Base-by-base conservation (phyloP, 2,888 invertebrate species). In the Stenoptilia bipunctidactyla region DNA sequence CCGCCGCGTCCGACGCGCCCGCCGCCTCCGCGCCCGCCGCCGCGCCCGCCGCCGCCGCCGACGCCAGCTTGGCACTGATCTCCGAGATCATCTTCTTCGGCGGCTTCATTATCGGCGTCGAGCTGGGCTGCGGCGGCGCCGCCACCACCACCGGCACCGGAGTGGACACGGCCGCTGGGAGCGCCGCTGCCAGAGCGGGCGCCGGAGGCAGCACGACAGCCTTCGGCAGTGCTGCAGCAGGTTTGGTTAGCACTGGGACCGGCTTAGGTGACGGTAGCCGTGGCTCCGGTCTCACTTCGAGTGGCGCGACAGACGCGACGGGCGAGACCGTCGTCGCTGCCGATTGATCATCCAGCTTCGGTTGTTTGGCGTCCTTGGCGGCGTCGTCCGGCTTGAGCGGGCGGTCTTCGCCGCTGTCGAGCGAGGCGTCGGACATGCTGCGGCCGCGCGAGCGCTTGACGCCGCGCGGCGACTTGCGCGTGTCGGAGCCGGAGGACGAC, bases 391-490 rank as follows among this genome's bases (percentile, higher is more conserved):
- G 67, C 43, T 69, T 80, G 2, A 47, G 15, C 3, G 49, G 49
- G 50, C 86, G 87, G 46, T 89, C 89, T 45, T 89, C 89, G 34
- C 83, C 83, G 34, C 87, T 88, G 42, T 89, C 90, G 4, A 88
- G 74, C 1, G 89, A 88, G 1, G 88, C 88, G 45, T 89, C 90
- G 0, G 90, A 90, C 8, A 86, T 72, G 52, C 90, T 86, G 38
- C 90, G 82, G 46, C 89, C 89, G 48, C 89, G 86, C 1, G 86
- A 79, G 45, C 89, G 86, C 43, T 88, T 86, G 1, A 76, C 82
- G 3, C 88, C 87, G 40, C 91, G 85, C 0, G 90, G 87, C 27
- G 90, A 90, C 56, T 90, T 90, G 34, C 89, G 74, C 1, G 74
- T 70, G 43, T 86, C 86, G 1, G 51, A 33, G 10, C 52, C 52